Percentiles rank a stretch among this genome's conserved stretches.
Conservation (phyloP, 2,113 vertebrate genomes). For the Micromys minutus region DNA sequence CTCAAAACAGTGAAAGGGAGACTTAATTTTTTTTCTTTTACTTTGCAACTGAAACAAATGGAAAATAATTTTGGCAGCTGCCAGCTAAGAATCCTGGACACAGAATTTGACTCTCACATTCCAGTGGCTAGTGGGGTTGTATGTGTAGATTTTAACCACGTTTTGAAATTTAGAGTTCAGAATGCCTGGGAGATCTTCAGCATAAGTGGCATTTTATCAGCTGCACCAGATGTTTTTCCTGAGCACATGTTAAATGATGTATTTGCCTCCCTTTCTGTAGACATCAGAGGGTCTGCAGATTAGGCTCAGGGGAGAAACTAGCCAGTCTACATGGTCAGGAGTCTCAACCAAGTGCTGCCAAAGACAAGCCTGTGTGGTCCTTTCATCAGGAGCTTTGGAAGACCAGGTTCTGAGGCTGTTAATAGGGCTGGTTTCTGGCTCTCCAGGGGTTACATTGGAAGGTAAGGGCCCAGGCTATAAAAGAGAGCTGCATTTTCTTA, state of each 20-base stretch:
- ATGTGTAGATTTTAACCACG: constrained; percentile 46
- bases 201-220: constrained; percentile 31
- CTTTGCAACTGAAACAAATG: constrained; percentile 43
- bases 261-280: background rate
- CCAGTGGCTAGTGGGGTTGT: constrained; percentile 17
- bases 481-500: background rate
- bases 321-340: background rate
- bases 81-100: background rate
- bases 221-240: background rate
- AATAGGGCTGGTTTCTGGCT: background rate
- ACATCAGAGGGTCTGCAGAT: background rate
- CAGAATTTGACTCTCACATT: constrained; percentile 19
- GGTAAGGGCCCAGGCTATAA: background rate
- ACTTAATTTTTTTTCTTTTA: background rate
- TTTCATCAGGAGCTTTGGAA: background rate
- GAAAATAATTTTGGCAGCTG: constrained; percentile 47
- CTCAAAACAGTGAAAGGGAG: background rate
- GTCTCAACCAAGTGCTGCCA: no score
- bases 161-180: constrained; percentile 51
- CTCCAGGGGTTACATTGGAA: background rate
- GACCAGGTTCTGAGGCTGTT: background rate
- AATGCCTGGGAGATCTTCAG: constrained; percentile 44
- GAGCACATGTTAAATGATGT: background rate
- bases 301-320: background rate
- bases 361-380: background rate